Evolutionary conservation across 2,113 vertebrate species (phyloP).

Genomic region (Pluvianellus socialis): DNA sequence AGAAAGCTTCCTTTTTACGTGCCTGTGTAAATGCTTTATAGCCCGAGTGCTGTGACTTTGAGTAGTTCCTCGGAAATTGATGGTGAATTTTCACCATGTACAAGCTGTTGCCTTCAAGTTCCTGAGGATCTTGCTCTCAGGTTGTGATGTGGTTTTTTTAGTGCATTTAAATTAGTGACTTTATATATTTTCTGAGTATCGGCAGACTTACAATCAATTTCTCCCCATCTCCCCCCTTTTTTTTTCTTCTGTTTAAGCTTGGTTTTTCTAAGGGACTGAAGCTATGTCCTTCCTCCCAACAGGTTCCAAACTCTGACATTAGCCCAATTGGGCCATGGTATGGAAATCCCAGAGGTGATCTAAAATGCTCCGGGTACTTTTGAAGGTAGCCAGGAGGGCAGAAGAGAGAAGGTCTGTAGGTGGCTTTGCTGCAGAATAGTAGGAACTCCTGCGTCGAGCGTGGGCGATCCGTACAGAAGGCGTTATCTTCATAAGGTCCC

Average conservation of each 20-base stretch:
- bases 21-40: not conserved
- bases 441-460: accelerated
- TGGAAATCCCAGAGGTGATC: not conserved
- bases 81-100: conserved; percentile 20
- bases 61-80: not conserved
- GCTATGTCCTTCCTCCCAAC: not conserved
- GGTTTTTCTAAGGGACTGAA: not conserved
- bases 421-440: not conserved
- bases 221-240: not conserved
- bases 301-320: not conserved
- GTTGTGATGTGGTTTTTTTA: not conserved
- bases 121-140: not conserved
- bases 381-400: not conserved
- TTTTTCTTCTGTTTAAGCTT: not conserved
- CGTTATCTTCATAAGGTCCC: not conserved
- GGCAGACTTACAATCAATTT: not conserved
- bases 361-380: not conserved
- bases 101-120: not conserved
- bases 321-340: not conserved
- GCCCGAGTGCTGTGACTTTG: not conserved
- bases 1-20: not conserved
- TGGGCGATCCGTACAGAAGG: not conserved
- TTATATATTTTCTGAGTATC: not conserved
- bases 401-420: not conserved
- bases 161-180: conserved; percentile 20